These are phyloP conservation scores for Pseudochirops corinnae DNA, from an alignment of 2,797 vertebrate genomes.

Conservation along the genomic window DNA sequence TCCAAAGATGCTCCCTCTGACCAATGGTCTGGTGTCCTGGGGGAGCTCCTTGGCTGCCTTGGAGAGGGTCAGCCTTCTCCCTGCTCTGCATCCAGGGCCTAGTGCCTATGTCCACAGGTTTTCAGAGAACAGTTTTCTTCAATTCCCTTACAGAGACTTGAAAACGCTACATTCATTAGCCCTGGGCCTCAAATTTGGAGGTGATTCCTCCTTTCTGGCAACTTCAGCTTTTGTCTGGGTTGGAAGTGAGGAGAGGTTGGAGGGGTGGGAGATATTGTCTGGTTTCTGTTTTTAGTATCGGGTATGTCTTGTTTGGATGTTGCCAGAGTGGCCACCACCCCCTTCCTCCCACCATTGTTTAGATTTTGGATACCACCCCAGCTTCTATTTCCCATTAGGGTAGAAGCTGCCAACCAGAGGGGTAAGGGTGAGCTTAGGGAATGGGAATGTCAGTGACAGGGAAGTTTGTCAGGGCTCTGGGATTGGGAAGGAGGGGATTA, in stretches of 20 bases:
- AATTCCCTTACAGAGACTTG: not conserved
- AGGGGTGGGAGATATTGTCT: not conserved
- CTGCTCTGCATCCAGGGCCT: not conserved
- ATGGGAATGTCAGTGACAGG: not conserved
- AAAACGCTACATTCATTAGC: not conserved
- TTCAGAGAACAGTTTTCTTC: not conserved
- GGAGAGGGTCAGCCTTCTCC: not conserved
- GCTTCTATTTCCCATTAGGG: conserved; percentile 58
- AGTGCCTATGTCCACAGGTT: not conserved
- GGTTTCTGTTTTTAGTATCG: not conserved
- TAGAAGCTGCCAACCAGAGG: conserved; percentile 21
- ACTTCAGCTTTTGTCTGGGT: not conserved
- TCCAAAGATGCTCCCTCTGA: not conserved
- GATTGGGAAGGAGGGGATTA: not conserved
- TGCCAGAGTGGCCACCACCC: not conserved
- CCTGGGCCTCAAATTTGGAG: not conserved
- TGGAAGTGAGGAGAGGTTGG: not conserved
- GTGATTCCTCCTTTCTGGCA: not conserved
- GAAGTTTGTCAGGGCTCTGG: not conserved
- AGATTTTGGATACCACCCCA: not conserved
- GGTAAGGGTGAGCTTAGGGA: conserved; percentile 18
- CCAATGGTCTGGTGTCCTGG: not conserved
- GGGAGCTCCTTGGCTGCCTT: not conserved
- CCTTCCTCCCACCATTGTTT: conserved; percentile 18
- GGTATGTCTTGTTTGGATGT: conserved; percentile 18